phyloP scores from a whole-genome alignment of 1,140 invertebrate species.

The Phthorimaea operculella region DNA sequence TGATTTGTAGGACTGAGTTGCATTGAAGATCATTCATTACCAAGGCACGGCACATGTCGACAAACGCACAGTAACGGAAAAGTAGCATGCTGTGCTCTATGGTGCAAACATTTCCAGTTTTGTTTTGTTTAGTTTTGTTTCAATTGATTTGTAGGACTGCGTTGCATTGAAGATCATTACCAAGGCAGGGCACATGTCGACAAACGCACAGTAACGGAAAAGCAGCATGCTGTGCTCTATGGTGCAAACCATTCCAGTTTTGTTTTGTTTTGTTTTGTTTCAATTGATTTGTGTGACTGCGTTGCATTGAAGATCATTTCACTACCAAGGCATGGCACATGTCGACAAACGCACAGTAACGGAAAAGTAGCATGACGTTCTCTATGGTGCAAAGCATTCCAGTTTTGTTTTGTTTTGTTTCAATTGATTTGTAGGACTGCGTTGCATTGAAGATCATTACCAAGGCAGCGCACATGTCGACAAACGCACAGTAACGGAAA shows the following conservation, averaged over 20 bases:
- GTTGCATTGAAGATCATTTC: conserved; percentile 35
- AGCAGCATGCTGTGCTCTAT: background rate
- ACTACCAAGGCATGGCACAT: conserved; percentile 31
- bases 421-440: background rate
- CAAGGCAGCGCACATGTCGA: conserved; percentile 29
- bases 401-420: too few species aligned
- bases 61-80: too few species aligned
- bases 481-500: too few species aligned
- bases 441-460: conserved; percentile 35
- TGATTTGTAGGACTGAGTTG: conserved; percentile 2
- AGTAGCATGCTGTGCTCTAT: too few species aligned
- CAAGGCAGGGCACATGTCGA: conserved; percentile 25
- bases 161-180: conserved; percentile 35
- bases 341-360: conserved; percentile 2
- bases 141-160: conserved; percentile 3
- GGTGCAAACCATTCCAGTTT: too few species aligned
- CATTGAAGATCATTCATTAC: conserved; percentile 40
- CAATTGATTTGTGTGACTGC: background rate
- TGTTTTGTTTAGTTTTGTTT: too few species aligned
- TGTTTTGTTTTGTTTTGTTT: too few species aligned
- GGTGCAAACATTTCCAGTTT: too few species aligned
- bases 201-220: background rate
- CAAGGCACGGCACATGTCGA: conserved; percentile 29
- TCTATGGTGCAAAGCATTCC: too few species aligned
- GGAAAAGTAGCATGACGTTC: too few species aligned